These are phyloP conservation scores for Acinonyx jubatus DNA, from an alignment of 2,113 vertebrate species.

Conservation along the genomic window DNA sequence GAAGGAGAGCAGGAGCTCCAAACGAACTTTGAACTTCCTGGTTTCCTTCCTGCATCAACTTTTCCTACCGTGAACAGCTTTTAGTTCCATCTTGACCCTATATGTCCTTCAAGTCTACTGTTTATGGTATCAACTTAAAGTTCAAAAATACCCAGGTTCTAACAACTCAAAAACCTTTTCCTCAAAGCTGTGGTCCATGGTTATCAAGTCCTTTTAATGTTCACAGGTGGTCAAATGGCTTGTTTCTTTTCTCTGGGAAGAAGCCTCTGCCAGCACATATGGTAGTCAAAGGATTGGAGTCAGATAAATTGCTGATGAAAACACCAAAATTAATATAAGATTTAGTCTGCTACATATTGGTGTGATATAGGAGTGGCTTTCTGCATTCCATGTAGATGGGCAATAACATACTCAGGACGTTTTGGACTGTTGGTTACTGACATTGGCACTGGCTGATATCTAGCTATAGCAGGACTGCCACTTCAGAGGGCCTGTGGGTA, in stretches of 20 bases:
- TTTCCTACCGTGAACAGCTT: not conserved
- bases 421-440: not conserved
- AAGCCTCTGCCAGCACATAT: not conserved
- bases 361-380: not conserved
- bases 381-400: not conserved
- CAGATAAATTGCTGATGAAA: not conserved
- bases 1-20: not conserved
- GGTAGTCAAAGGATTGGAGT: not conserved
- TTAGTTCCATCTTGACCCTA: not conserved
- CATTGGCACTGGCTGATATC: not conserved
- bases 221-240: not conserved
- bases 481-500: not conserved
- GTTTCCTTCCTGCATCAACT: constrained; percentile 1
- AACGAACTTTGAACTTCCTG: not conserved
- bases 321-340: not conserved
- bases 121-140: not conserved
- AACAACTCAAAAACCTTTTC: not conserved
- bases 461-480: not conserved
- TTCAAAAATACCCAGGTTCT: not conserved
- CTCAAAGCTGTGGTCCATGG: not conserved
- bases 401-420: not conserved
- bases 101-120: not conserved
- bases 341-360: not conserved
- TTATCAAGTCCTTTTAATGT: not conserved
- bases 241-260: not conserved